phyloP scores from a whole-genome alignment of 2,888 invertebrate species.

The Loripinus fragilis region DNA sequence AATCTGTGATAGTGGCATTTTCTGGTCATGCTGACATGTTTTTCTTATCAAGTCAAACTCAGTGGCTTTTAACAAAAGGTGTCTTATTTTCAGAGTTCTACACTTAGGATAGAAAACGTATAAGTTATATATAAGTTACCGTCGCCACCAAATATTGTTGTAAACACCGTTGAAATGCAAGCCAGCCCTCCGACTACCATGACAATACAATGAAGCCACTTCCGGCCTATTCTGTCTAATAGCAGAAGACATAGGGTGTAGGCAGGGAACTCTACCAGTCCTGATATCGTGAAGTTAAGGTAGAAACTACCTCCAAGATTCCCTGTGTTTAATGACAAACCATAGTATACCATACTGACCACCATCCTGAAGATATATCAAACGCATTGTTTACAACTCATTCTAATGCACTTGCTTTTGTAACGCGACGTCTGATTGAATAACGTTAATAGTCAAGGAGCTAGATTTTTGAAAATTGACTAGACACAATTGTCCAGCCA shows the following conservation, averaged over 20 bases:
- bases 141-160: slow-evolving; percentile 7
- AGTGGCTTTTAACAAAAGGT: too few relatives aligned
- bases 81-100: too few relatives aligned
- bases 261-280: neutral
- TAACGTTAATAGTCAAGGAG: too few relatives aligned
- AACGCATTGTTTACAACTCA: too few relatives aligned
- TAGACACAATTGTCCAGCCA: too few relatives aligned
- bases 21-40: too few relatives aligned
- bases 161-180: slow-evolving; percentile 7
- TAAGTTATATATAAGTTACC: neutral
- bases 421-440: too few relatives aligned
- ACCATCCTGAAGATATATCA: slow-evolving; percentile 17
- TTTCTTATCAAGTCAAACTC: too few relatives aligned
- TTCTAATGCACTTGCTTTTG: too few relatives aligned
- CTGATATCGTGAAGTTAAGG: slow-evolving; percentile 8
- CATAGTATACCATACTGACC: slow-evolving; percentile 12
- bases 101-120: too few relatives aligned
- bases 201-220: neutral
- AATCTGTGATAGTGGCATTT: too few relatives aligned
- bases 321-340: neutral
- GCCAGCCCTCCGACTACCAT: slow-evolving; percentile 18
- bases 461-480: too few relatives aligned
- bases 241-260: neutral
- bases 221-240: neutral
- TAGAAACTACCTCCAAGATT: slow-evolving; percentile 23